Percentiles rank a stretch among this genome's conserved stretches.
Evolutionary conservation across 2,113 vertebrate genomes (phyloP).

Genomic region (Hymenochirus boettgeri): DNA sequence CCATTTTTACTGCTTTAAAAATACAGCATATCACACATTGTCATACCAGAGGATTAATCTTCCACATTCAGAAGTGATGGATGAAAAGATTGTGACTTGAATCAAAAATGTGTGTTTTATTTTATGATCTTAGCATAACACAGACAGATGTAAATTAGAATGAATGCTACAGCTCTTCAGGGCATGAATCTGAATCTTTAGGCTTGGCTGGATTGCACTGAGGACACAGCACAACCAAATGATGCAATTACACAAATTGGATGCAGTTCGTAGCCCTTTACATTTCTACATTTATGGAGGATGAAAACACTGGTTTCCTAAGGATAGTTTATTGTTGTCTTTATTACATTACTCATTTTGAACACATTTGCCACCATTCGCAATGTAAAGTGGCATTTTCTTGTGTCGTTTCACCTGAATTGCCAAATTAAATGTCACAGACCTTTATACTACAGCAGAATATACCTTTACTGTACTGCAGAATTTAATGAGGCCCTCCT

Average conservation of each 20-base stretch:
- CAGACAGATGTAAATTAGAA: conserved; percentile 16
- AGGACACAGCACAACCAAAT: conserved; percentile 18
- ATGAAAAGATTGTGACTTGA: conserved; percentile 6
- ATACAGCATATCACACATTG: too few species aligned
- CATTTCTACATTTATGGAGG: conserved; percentile 5
- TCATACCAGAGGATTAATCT: too few species aligned
- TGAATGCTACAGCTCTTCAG: conserved; percentile 6
- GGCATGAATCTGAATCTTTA: conserved; percentile 17
- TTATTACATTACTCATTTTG: too few species aligned
- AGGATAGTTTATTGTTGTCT: too few species aligned
- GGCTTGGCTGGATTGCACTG: conserved; percentile 1
- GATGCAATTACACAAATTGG: conserved; percentile 33
- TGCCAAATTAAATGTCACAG: too few species aligned
- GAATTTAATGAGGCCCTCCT: too few species aligned
- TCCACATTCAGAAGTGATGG: not conserved
- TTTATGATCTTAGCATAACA: conserved; percentile 5
- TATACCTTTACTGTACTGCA: too few species aligned
- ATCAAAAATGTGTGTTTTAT: conserved; percentile 1
- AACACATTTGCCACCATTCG: too few species aligned
- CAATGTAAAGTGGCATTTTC: too few species aligned
- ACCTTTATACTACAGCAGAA: too few species aligned
- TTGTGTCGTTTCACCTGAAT: too few species aligned
- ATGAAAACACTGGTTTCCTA: not conserved
- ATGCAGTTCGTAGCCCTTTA: conserved; percentile 14
- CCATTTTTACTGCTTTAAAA: too few species aligned